These are phyloP conservation scores for Laterallus jamaicensis DNA, from an alignment of 2,113 vertebrate species.

Conservation along the genomic window DNA sequence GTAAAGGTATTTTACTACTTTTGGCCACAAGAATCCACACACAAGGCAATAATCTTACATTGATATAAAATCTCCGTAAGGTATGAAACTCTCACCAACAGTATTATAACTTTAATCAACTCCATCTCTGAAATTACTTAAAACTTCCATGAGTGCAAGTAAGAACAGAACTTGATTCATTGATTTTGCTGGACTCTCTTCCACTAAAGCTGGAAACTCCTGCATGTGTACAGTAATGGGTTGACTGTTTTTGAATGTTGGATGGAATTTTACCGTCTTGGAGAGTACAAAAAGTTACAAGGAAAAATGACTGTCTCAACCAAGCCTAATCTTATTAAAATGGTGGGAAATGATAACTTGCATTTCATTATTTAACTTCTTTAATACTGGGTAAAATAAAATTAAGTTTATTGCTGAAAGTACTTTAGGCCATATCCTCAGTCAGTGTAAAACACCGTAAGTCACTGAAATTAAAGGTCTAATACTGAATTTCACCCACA, in stretches of 20 bases:
- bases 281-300: neutral
- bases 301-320: neutral
- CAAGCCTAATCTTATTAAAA: neutral
- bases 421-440: neutral
- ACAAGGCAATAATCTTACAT: neutral
- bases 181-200: neutral
- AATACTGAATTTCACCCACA: neutral
- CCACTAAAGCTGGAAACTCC: neutral
- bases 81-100: neutral
- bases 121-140: neutral
- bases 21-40: neutral
- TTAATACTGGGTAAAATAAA: neutral
- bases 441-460: neutral
- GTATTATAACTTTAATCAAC: neutral
- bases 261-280: neutral
- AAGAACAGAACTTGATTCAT: neutral
- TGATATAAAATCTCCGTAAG: neutral
- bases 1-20: neutral
- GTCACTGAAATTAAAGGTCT: neutral
- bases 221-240: neutral
- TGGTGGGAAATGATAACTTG: neutral
- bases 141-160: neutral
- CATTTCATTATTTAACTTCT: neutral
- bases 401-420: neutral
- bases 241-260: neutral